These are phyloP conservation scores for Phyllostomus hastatus DNA, from an alignment of 2,113 vertebrate species.

Conservation along the genomic window DNA sequence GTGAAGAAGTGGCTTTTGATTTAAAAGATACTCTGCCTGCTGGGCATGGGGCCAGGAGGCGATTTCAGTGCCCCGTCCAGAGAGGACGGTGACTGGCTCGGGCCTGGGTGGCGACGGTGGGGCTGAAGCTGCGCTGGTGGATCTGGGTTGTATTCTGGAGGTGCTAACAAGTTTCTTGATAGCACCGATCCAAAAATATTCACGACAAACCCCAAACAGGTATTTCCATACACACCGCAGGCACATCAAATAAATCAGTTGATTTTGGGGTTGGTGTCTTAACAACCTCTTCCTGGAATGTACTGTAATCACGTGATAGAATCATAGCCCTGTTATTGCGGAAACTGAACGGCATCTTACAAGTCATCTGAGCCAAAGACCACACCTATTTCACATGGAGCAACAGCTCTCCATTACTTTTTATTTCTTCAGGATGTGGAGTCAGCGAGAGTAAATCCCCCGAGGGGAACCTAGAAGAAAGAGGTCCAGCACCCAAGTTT, in stretches of 20 bases:
- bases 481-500: fast-evolving
- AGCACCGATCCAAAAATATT: background rate
- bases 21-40: background rate
- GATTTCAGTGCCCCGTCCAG: background rate
- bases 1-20: background rate
- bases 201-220: background rate
- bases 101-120: fast-evolving
- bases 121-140: background rate
- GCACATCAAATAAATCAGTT: background rate
- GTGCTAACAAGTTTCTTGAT: background rate
- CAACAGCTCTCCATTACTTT: background rate
- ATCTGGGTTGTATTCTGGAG: background rate
- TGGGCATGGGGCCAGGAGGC: background rate
- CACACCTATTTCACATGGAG: background rate
- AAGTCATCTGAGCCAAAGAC: background rate
- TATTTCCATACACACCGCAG: background rate
- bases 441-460: background rate
- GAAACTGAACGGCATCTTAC: background rate
- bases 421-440: background rate
- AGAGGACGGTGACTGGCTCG: background rate
- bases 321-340: background rate
- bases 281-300: background rate
- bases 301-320: background rate
- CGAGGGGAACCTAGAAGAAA: background rate
- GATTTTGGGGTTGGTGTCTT: background rate